Evolutionary conservation across 1,140 invertebrate genomes (phyloP).

Genomic region (Coenobita brevimanus): DNA sequence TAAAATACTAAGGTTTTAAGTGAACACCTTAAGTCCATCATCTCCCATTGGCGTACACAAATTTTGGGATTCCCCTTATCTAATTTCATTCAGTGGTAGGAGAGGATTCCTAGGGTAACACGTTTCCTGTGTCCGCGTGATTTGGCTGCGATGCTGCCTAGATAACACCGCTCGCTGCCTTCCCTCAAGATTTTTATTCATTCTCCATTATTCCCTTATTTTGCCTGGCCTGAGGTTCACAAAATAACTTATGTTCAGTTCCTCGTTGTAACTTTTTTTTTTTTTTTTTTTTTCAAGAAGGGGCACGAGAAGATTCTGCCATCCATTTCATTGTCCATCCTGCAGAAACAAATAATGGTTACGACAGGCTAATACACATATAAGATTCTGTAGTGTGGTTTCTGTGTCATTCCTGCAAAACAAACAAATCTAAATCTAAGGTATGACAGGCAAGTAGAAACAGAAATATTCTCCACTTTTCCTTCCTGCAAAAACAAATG

Average conservation of each 20-base stretch:
- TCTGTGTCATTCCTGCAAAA: too few species aligned
- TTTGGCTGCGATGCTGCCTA: slow-evolving; percentile 24
- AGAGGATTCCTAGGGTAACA: slow-evolving; percentile 11
- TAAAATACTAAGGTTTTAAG: background rate
- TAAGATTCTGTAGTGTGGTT: too few species aligned
- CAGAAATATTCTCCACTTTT: too few species aligned
- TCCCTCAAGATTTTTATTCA: background rate
- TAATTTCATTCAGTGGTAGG: background rate
- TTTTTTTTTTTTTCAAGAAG: background rate
- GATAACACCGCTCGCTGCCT: slow-evolving; percentile 11
- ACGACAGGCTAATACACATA: too few species aligned
- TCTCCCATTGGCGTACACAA: slow-evolving; percentile 13
- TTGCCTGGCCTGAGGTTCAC: too few species aligned
- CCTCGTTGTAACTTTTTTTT: too few species aligned
- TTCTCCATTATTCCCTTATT: too few species aligned
- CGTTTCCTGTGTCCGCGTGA: slow-evolving; percentile 25
- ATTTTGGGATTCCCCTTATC: background rate
- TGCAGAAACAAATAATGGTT: too few species aligned
- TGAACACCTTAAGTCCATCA: background rate
- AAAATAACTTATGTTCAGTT: too few species aligned
- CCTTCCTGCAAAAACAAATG: too few species aligned
- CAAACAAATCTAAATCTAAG: too few species aligned
- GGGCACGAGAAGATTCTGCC: background rate
- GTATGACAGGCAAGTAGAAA: too few species aligned
- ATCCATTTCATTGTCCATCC: background rate